Evolutionary conservation across 2,113 vertebrate genomes (phyloP), one percentile per base, ranked within the genome.

Genomic region (Aegithalos caudatus): DNA sequence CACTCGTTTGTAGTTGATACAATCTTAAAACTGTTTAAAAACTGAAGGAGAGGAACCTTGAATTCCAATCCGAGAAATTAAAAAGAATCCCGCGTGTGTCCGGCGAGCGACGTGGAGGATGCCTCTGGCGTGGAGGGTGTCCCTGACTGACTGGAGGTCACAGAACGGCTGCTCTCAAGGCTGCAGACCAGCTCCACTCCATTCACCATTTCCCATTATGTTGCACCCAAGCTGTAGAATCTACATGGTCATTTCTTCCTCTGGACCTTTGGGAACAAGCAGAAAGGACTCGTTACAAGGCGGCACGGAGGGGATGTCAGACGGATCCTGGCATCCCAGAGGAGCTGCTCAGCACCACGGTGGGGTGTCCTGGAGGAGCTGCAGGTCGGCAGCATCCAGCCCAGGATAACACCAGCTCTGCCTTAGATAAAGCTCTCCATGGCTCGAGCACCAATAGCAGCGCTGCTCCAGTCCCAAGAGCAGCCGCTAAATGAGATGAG

Each of bases 221-320:
- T 89, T 97, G 97, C 96, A 90, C 93, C 97, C 97, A 60, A 86
- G 93, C 97, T 98, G 97, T 95, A 87, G 95, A 97, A 98, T 98
- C 99, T 99, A 99, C 99, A 99, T 99, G 99, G 97, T 99, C 99
- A 98, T 98, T 98, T 97, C 98, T 98, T 98, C 98, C 98, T 96
- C 97, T 96, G 97, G 98, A 98, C 98, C 98, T 99, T 97, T 94
- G 93, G 90, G 90, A 96, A 47, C 18, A 86, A 97, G 88, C 54
- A 97, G 74, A 98, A 81, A 90, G 69, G 27, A 14, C 20, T 65
- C 22, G 69, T 95, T 81, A 94, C 27, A 56, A 48, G 0, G 1
- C 10, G 64, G 53, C 33, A 61, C 66, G 45, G 33, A 31, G 64
- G 51, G 4, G 10, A 25, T 12, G 50, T n/a, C 67, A 78, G 10